A percentile compares a stretch with the other conserved stretches of the same genome.
These are phyloP conservation scores for Eidolon dupreanum DNA, from an alignment of 2,797 vertebrate species.

Conservation along the genomic window DNA sequence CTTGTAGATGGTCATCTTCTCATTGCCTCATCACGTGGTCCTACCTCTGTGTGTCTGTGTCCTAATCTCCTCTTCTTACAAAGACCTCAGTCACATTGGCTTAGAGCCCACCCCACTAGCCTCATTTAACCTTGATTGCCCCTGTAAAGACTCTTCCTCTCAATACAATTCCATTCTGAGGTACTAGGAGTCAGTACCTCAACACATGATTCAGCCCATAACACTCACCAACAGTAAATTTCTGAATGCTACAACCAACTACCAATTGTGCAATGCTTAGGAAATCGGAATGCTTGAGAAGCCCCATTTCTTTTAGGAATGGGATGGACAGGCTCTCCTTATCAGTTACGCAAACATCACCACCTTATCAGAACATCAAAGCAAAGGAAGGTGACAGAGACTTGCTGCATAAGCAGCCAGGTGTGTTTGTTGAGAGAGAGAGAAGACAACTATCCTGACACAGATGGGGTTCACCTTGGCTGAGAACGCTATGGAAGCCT, in stretches of 20 bases:
- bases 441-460: not conserved
- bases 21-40: not conserved
- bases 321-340: not conserved
- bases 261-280: not conserved
- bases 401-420: not conserved
- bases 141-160: not conserved
- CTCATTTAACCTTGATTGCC: not conserved
- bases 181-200: not conserved
- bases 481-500: not conserved
- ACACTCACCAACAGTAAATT: not conserved
- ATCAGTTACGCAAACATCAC: not conserved
- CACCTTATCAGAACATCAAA: not conserved
- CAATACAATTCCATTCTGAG: not conserved
- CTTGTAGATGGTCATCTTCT: not conserved
- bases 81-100: not conserved
- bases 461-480: not conserved
- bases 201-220: not conserved
- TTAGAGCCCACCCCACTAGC: not conserved
- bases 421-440: not conserved
- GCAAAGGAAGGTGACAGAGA: not conserved
- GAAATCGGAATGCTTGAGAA: not conserved
- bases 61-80: not conserved
- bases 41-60: not conserved
- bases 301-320: not conserved
- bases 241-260: not conserved